A percentile compares a stretch with the other conserved stretches of the same genome.
These are phyloP conservation scores for Neolamprologus toae DNA, from an alignment of 2,113 vertebrate genomes.

Conservation along the genomic window DNA sequence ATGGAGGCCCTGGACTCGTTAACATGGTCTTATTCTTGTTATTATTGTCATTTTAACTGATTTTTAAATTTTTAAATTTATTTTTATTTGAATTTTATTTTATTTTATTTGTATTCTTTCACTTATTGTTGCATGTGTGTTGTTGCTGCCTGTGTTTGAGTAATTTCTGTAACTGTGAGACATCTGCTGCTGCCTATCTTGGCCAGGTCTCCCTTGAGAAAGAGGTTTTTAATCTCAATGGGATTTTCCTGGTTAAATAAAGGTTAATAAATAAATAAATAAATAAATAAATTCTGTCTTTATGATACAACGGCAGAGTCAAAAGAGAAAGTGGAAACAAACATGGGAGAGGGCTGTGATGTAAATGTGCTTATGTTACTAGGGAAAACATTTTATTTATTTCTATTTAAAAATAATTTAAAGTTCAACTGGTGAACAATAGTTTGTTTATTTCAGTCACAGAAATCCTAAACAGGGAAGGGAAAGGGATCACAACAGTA, in stretches of 20 bases:
- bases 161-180: too few species aligned
- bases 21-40: not conserved
- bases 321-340: not conserved
- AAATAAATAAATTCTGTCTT: not conserved
- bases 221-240: too few species aligned
- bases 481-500: not conserved
- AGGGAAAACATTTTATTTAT: not conserved
- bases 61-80: too few species aligned
- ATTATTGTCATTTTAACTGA: too few species aligned
- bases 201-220: too few species aligned
- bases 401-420: not conserved
- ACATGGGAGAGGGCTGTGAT: not conserved
- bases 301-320: not conserved
- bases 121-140: too few species aligned
- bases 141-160: too few species aligned
- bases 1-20: not conserved
- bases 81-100: too few species aligned
- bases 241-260: too few species aligned
- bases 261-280: too few species aligned
- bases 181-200: too few species aligned
- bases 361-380: not conserved
- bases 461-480: not conserved
- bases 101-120: too few species aligned
- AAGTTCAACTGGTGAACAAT: accelerated
- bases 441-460: not conserved